phyloP scores from a whole-genome alignment of 2,888 invertebrate genomes.

The Cistogaster globosa region DNA sequence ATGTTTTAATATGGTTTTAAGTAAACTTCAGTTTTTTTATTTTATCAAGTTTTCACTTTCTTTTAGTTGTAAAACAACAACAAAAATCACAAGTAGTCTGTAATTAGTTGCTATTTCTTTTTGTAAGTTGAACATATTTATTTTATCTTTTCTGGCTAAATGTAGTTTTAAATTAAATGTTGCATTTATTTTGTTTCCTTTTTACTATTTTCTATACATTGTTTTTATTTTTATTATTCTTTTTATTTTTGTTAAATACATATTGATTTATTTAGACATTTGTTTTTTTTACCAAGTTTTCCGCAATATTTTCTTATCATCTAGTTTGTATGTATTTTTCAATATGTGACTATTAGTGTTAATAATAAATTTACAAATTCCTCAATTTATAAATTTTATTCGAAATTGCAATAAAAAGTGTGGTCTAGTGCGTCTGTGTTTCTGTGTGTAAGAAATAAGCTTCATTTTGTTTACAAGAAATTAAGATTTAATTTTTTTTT shows the following conservation, averaged over 20 bases:
- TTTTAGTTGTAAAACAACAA: no score
- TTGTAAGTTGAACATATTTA: not conserved
- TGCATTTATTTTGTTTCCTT: not conserved
- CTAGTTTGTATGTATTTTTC: conserved; percentile 1
- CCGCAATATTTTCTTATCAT: not conserved
- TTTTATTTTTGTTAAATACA: not conserved
- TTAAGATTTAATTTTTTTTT: not conserved
- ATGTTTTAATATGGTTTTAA: not conserved
- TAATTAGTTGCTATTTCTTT: conserved; percentile 19
- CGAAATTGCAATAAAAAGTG: not conserved
- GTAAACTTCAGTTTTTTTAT: conserved; percentile 27
- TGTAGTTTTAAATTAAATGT: not conserved
- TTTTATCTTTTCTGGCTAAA: conserved; percentile 1
- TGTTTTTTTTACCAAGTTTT: not conserved
- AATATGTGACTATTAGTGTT: conserved; percentile 24
- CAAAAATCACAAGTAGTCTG: conserved; percentile 27
- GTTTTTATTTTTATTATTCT: not conserved
- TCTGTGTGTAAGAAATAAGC: not conserved
- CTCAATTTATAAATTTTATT: not conserved
- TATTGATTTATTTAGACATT: no score
- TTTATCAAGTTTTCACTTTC: not conserved
- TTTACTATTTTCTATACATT: not conserved
- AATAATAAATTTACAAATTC: no score
- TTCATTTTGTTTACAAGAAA: conserved; percentile 26
- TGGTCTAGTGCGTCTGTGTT: not conserved